phyloP scores from a whole-genome alignment of 2,113 vertebrate genomes.

The Gorilla gorilla region DNA sequence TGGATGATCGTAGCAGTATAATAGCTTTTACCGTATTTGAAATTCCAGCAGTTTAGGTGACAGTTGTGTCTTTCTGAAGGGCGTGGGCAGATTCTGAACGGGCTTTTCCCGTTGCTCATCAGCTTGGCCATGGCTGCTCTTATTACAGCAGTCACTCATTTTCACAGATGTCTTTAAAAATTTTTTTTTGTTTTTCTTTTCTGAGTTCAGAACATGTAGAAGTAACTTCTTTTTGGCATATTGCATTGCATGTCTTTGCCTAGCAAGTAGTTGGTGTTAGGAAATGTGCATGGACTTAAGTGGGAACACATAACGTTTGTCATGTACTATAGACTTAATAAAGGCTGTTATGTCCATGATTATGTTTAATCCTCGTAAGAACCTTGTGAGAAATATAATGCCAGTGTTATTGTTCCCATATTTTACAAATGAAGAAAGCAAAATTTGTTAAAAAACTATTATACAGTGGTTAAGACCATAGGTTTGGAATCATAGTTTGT shows the following conservation, averaged over 20 bases:
- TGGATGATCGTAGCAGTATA: not conserved
- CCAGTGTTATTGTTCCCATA: not conserved
- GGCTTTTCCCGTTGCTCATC: constrained; percentile 9
- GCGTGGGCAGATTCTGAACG: not conserved
- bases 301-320: not conserved
- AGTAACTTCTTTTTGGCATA: not conserved
- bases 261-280: not conserved
- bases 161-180: not conserved
- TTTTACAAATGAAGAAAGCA: constrained; percentile 5
- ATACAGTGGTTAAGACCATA: not conserved
- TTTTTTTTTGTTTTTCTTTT: not conserved
- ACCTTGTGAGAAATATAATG: not conserved
- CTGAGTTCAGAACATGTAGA: not conserved
- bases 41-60: constrained; percentile 48
- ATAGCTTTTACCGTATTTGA: constrained; percentile 39
- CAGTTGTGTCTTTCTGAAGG: constrained; percentile 51
- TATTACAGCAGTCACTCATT: not conserved
- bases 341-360: not conserved
- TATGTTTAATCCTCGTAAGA: not conserved
- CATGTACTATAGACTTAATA: not conserved
- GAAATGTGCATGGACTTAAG: not conserved
- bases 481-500: not conserved
- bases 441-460: not conserved
- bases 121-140: not conserved
- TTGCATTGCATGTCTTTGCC: not conserved